Evolutionary conservation across 2,888 invertebrate genomes (phyloP), one percentile per base, ranked within the genome.

Genomic region (Kuschelorhynchus macadamiae): DNA sequence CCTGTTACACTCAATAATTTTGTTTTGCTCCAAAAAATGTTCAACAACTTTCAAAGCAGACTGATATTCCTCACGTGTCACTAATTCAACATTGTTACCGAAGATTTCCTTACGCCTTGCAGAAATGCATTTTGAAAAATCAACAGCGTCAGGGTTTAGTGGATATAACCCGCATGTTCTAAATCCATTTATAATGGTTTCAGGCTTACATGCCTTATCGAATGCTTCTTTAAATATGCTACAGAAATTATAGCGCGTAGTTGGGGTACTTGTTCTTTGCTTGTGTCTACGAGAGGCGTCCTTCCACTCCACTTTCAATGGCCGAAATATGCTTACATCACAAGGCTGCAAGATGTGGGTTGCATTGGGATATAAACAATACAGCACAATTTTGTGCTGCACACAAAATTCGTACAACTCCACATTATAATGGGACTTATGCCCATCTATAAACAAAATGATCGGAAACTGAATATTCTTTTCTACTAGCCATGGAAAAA

Each of bases 361-460:
- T 0, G 82, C 75, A 71, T 83, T 84, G 7, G 82, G 80, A 25
- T 73, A 77, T 11, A 84, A 70, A 33, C 79, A 75, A 47, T 81
- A 71, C 17, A 82, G 65, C 63, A 80, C 75, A 7, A 82, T 83
- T 17, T 73, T 66, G 60, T 82, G 80, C 42, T 78, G 72, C 57
- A 70, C 67, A 69, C 82, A 84, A 76, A 83, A 84, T 39, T 81
- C 70, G 60, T 79, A 80, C 8, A 81, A 65, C 50, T 80, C 77
- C 60, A 81, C 65, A 7, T 79, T 80, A 60, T 83, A 55, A 70
- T 84, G 81, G 11, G 81, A 82, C 3, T 73, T 57, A 68, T 82
- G 82, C 11, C 81, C 81, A 74, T 84, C 84, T 21, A 85, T 68
- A 62, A 81, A 84, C 3, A 83, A 61, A 52, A 84, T 76, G 30